Conservation (phyloP, 2,888 invertebrate species). For the Euplexia lucipara region DNA sequence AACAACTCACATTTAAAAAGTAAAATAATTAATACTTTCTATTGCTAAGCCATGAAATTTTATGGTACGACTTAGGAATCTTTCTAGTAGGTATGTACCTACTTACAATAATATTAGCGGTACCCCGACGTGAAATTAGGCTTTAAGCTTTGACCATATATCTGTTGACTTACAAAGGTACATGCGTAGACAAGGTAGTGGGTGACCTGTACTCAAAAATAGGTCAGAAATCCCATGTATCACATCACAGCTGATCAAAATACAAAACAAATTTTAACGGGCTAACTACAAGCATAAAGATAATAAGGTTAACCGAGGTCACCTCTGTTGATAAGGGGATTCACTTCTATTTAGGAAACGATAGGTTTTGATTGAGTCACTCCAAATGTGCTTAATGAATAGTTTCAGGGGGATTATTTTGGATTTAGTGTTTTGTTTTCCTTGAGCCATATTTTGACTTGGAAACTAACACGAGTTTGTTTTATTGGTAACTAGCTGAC, state of each 20-base stretch:
- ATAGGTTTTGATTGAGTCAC: conserved; percentile 23
- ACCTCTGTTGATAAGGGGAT: conserved; percentile 36
- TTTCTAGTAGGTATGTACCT: no score
- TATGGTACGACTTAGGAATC: no score
- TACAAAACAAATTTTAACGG: neutral
- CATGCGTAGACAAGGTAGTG: no score
- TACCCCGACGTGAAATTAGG: no score
- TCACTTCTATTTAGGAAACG: conserved; percentile 4
- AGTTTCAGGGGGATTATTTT: conserved; percentile 39
- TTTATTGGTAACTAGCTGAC: no score
- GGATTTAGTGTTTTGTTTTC: conserved; percentile 13
- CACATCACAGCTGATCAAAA: neutral
- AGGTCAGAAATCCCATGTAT: neutral
- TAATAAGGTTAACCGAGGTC: conserved; percentile 26
- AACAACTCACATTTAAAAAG: no score
- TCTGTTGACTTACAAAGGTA: no score
- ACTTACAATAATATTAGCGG: no score
- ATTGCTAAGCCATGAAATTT: no score
- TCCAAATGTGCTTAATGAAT: neutral
- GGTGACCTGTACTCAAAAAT: no score
- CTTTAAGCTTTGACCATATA: no score
- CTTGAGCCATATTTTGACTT: neutral
- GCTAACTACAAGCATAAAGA: conserved; percentile 29
- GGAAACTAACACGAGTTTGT: neutral
- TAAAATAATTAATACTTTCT: no score